Percentiles rank a stretch among this genome's conserved stretches.
Evolutionary conservation across 2,797 vertebrate genomes (phyloP).

Genomic region (Mormyrus proboscirostris): DNA sequence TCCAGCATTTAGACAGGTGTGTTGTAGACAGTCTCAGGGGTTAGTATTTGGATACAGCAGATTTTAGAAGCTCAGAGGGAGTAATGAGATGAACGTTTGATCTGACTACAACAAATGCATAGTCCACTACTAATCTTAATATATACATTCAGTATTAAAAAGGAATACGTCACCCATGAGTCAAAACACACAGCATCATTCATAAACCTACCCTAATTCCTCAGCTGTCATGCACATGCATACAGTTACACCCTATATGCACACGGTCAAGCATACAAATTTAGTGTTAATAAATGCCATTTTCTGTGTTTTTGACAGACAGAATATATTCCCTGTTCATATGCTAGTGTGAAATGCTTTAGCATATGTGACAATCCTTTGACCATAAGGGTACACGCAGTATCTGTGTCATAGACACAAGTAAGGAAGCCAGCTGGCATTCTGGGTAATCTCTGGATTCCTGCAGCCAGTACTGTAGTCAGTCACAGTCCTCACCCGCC

Average conservation of each 20-base stretch:
- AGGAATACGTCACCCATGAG: background rate
- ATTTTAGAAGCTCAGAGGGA: background rate
- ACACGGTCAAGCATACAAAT: background rate
- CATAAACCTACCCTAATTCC: background rate
- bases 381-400: background rate
- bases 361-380: background rate
- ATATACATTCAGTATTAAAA: conserved; percentile 3
- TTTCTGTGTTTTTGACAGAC: background rate
- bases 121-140: background rate
- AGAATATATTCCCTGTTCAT: conserved; percentile 1
- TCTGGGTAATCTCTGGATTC: background rate
- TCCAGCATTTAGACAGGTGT: background rate
- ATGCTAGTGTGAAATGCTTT: background rate
- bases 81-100: background rate
- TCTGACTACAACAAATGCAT: background rate
- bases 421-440: conserved; percentile 18
- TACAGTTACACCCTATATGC: conserved; percentile 3
- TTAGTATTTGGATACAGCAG: background rate
- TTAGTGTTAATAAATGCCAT: background rate
- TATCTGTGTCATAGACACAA: conserved; percentile 21
- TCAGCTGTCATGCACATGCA: background rate
- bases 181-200: background rate
- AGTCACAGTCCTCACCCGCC: conserved; percentile 78
- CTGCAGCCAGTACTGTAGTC: conserved; percentile 22
- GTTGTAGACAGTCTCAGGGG: background rate